Conservation (phyloP, 2,797 vertebrate species). For the Sarcoramphus papa region DNA sequence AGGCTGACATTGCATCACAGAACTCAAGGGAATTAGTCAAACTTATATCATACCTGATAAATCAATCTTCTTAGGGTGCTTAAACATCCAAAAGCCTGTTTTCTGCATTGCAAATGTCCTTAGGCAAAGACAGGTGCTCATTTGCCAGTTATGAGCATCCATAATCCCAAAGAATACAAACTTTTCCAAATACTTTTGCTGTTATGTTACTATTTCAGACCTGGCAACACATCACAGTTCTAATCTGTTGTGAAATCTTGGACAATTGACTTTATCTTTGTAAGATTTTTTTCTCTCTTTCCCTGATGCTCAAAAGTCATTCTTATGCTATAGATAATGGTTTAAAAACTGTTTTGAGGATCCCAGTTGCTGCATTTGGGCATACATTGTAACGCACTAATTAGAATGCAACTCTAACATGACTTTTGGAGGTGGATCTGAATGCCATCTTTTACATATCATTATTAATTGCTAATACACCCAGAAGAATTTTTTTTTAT, state of each 20-base stretch:
- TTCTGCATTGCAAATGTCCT: background rate
- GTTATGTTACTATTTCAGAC: background rate
- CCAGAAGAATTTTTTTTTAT: background rate
- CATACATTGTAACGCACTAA: background rate
- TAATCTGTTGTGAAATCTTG: background rate
- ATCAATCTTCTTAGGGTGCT: background rate
- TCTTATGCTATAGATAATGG: background rate
- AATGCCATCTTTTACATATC: background rate
- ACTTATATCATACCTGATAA: background rate
- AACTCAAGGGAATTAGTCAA: background rate
- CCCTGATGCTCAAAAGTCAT: background rate
- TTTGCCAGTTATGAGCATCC: background rate
- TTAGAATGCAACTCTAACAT: background rate
- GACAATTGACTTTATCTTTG: background rate
- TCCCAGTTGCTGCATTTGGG: background rate
- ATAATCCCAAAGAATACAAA: background rate
- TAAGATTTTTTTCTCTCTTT: background rate
- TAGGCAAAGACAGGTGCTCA: background rate
- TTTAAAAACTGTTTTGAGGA: background rate
- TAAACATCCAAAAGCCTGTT: background rate
- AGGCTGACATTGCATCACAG: background rate
- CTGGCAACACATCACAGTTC: background rate
- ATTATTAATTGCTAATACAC: background rate
- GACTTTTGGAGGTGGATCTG: background rate
- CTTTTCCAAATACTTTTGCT: background rate